These are phyloP conservation scores for Calameuta idolon DNA, from an alignment of 2,888 invertebrate genomes.

Conservation along the genomic window DNA sequence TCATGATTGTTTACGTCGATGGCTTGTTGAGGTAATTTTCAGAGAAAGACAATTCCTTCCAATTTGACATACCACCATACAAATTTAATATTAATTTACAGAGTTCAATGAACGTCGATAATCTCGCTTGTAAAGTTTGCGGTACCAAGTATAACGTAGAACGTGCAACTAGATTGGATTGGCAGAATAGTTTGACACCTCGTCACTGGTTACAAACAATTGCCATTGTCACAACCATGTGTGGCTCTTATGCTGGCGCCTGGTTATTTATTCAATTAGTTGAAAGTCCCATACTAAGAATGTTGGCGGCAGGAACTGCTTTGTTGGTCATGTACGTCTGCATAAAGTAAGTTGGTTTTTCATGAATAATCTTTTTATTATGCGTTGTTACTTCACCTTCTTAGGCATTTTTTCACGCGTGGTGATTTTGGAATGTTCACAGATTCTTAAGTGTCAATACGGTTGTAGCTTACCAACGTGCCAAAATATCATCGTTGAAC, in stretches of 20 bases:
- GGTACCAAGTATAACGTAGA: constrained; percentile 85
- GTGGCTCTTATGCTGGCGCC: constrained; percentile 80
- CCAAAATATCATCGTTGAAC: constrained; percentile 87
- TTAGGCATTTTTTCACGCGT: background rate
- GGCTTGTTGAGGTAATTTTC: constrained; percentile 84
- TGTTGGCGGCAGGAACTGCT: constrained; percentile 84
- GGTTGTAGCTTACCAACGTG: constrained; percentile 89
- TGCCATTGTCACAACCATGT: constrained; percentile 82
- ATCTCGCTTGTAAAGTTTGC: constrained; percentile 86
- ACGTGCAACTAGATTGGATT: constrained; percentile 81
- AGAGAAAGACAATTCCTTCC: background rate
- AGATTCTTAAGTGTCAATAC: constrained; percentile 90
- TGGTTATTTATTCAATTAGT: constrained; percentile 86
- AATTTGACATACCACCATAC: background rate
- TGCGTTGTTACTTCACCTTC: background rate
- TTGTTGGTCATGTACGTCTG: constrained; percentile 87
- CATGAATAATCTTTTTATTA: background rate
- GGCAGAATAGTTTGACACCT: constrained; percentile 86
- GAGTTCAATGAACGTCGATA: constrained; percentile 78
- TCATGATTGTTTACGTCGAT: constrained; percentile 89
- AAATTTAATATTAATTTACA: constrained; percentile 51
- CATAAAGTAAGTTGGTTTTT: constrained; percentile 73
- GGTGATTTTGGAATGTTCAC: constrained; percentile 42
- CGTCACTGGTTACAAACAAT: constrained; percentile 88
- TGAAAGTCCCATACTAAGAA: constrained; percentile 81